A percentile compares a stretch with the other conserved stretches of the same genome.
phyloP scores from a whole-genome alignment of 2,113 vertebrate species.

The Semnornis frantzii region DNA sequence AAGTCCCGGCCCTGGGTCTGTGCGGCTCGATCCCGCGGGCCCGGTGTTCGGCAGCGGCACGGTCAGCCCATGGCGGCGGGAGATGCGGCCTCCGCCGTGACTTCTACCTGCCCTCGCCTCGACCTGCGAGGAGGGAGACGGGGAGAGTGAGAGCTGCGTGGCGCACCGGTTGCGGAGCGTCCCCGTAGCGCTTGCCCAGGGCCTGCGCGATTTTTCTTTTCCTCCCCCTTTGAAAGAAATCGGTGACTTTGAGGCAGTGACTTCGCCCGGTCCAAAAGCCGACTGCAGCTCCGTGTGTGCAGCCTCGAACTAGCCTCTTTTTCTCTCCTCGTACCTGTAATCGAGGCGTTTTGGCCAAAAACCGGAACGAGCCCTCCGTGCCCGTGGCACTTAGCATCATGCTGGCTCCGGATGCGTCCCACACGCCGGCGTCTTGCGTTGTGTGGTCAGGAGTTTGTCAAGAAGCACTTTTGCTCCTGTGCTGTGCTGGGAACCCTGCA shows the following conservation, averaged over 20 bases:
- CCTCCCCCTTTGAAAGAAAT: not conserved
- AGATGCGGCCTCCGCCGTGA: not conserved
- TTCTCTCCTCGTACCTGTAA: not conserved
- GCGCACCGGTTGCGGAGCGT: not conserved
- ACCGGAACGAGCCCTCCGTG: not conserved
- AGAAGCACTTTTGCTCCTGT: not conserved
- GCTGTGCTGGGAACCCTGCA: rapidly evolving
- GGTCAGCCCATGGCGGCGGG: not conserved
- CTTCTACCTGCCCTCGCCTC: not conserved
- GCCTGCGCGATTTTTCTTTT: not conserved
- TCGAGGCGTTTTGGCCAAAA: rapidly evolving
- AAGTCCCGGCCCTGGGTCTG: not conserved
- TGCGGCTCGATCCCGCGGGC: not conserved
- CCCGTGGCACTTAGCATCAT: not conserved
- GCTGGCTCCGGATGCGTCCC: not conserved
- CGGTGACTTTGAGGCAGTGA: not conserved
- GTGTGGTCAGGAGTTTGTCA: not conserved
- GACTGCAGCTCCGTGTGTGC: not conserved
- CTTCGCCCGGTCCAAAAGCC: not conserved
- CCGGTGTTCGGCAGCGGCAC: not conserved
- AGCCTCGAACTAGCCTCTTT: not conserved
- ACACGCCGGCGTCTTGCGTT: not conserved
- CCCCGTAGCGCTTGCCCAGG: rapidly evolving
- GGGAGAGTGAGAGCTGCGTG: not conserved
- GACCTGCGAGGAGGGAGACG: not conserved